Evolutionary conservation across 2,113 vertebrate species (phyloP), one percentile per base, ranked within the genome.

Genomic region (Buteo buteo): DNA sequence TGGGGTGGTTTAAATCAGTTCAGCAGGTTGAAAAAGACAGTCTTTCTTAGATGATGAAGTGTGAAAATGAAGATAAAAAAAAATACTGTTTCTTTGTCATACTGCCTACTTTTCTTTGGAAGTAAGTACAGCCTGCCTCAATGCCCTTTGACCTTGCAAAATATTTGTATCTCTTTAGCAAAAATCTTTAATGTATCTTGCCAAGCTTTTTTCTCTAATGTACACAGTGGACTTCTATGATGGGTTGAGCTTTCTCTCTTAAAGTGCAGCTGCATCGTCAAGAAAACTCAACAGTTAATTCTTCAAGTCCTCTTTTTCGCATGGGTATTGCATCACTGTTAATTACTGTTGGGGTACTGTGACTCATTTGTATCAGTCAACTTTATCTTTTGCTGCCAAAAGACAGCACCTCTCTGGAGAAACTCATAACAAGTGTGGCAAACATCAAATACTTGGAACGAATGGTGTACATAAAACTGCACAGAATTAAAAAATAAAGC

Each of bases 381-480:
- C 96, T 98, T 98, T 98, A 98, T 98, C 98, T 98, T 98, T 95
- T 93, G 95, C 97, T 97, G 98, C 96, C 98, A 98, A 95, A 96
- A 98, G 97, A 97, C 93, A 95, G 93, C 93, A 88, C 97, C 96
- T 98, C 97, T 98, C 98, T 98, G 98, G 98, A 98, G 97, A 98
- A 97, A 96, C 98, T 98, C 98, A 96, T 97, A 96, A 94, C 93
- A 95, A 97, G 95, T 94, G 94, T 90, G 96, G 97, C 94, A 96
- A 96, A 96, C 85, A 85, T 98, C 96, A 96, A 94, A 42, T 89
- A 94, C 96, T 95, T 91, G 57, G 87, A 95, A 59, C 1, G 17
- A 95, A 86, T 42, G 65, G 66, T 83, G 86, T 85, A 86, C 94
- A 57, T 81, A 90, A 96, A 97, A 71, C 62, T 64, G 72, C 65